Percentiles rank a stretch among this genome's conserved stretches.
Conservation (phyloP, 92 coral and sea anemone species). For the Galaxea fascicularis region DNA sequence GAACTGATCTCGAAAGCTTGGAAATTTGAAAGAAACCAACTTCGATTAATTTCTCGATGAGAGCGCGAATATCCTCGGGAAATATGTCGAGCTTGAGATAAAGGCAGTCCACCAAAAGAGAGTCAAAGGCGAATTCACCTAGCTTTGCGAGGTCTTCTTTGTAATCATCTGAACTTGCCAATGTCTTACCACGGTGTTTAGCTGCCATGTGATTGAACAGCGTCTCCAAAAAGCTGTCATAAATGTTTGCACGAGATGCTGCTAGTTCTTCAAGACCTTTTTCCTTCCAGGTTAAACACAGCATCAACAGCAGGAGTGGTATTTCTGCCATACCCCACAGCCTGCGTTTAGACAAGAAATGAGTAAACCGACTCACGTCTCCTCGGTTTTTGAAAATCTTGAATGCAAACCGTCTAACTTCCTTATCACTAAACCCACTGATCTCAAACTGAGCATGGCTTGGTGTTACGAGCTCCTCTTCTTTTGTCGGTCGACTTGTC, state of each 20-base stretch:
- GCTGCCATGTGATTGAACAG: background rate
- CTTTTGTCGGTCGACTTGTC: constrained; percentile 10
- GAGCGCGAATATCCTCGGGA: background rate
- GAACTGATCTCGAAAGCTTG: constrained; percentile 7
- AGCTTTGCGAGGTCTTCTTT: constrained; percentile 5
- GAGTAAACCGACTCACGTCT: background rate
- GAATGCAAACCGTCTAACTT: background rate
- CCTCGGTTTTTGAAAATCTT: background rate
- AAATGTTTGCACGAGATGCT: background rate
- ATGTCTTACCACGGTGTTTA: background rate
- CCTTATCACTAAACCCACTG: background rate
- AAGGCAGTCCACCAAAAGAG: constrained; percentile 7
- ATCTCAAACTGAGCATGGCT: constrained; percentile 13
- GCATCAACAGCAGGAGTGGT: constrained; percentile 8
- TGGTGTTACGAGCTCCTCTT: background rate
- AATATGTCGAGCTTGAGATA: background rate
- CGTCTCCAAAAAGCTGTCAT: background rate
- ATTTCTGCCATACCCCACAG: constrained; percentile 23
- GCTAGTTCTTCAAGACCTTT: background rate
- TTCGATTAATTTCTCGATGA: background rate
- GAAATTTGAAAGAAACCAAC: constrained; percentile 18
- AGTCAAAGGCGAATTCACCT: constrained; percentile 5
- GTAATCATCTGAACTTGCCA: constrained; percentile 1
- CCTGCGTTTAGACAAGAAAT: background rate
- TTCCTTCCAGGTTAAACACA: constrained; percentile 21